These are phyloP conservation scores for Erinaceus europaeus DNA, from an alignment of 2,113 vertebrate species.

Conservation along the genomic window DNA sequence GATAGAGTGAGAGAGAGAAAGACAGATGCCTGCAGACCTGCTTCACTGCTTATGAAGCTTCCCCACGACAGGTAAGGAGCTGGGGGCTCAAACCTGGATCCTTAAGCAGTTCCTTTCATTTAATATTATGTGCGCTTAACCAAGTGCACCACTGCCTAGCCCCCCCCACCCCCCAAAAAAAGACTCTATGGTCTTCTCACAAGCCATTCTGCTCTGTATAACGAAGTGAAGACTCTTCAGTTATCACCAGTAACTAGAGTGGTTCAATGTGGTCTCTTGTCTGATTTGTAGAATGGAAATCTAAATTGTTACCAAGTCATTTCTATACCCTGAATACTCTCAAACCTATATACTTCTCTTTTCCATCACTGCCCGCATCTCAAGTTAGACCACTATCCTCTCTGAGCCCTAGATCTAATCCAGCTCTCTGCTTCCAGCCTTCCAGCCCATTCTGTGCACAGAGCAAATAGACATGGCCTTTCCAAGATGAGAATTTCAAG, in stretches of 20 bases:
- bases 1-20: no score
- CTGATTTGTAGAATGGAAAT: neutral
- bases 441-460: neutral
- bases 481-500: neutral
- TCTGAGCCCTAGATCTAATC: neutral
- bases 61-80: no score
- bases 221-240: neutral
- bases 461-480: neutral
- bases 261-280: neutral
- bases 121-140: no score
- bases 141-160: no score
- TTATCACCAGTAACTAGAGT: neutral
- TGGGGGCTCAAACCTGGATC: no score
- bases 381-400: neutral
- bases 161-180: no score
- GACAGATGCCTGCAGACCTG: no score
- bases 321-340: neutral
- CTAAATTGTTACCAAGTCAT: neutral
- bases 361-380: no score
- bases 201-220: neutral
- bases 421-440: neutral
- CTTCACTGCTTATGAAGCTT: no score
- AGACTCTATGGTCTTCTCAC: neutral
- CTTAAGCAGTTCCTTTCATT: no score
- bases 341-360: neutral